phyloP scores from a whole-genome alignment of 1,140 invertebrate species.

The Ephestia elutella region DNA sequence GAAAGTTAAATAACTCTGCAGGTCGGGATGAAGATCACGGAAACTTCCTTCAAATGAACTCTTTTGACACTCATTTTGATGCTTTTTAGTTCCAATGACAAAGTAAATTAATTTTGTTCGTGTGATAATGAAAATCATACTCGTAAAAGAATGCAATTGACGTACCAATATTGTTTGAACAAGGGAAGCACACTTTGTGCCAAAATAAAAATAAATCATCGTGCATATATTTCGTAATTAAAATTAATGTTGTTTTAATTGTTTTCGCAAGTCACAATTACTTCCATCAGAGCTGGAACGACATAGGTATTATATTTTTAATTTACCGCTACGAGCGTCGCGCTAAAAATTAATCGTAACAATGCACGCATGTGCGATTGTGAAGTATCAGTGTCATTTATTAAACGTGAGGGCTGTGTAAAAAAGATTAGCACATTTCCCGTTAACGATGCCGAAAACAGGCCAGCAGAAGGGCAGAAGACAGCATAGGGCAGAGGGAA shows the following conservation, averaged over 20 bases:
- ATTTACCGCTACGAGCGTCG: background rate
- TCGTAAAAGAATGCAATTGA: too few species aligned
- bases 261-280: background rate
- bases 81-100: background rate
- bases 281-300: background rate
- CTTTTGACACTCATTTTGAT: background rate
- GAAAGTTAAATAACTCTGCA: slow-evolving; percentile 2
- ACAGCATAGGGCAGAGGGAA: slow-evolving; percentile 44
- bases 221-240: too few species aligned
- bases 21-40: background rate
- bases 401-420: slow-evolving; percentile 51
- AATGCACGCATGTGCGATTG: background rate
- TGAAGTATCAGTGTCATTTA: slow-evolving; percentile 47
- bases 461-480: slow-evolving; percentile 57
- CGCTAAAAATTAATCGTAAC: background rate
- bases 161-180: too few species aligned
- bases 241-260: too few species aligned
- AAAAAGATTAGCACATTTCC: slow-evolving; percentile 70
- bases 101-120: too few species aligned
- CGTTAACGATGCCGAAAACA: slow-evolving; percentile 66
- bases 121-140: too few species aligned
- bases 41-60: background rate
- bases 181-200: too few species aligned
- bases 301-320: slow-evolving; percentile 1
- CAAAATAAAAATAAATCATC: too few species aligned